Evolutionary conservation across 2,888 invertebrate genomes (phyloP), one percentile per base, ranked within the genome.

Genomic region (Drosophila barbarae): DNA sequence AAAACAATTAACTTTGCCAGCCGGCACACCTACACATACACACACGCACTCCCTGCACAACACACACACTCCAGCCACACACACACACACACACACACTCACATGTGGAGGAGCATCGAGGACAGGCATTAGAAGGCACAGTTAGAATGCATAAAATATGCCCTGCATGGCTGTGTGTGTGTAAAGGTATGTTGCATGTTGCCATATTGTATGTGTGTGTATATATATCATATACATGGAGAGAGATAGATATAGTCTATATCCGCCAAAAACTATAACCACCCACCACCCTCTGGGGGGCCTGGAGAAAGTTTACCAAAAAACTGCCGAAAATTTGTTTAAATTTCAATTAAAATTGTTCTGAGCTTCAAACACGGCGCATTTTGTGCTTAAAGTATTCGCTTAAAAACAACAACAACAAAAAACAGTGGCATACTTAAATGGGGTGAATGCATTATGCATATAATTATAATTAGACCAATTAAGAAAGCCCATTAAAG

Each of bases 1-100:
- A 75, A 71, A 77, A 77, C 75, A 80, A 77, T 77, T 81, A 77
- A 81, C 69, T 69, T 67, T 73, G 56, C 54, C 52, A 69, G 60
- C 44, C 54, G 54, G 38, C 44, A 66, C 65, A 64, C 65, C 38
- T 41, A 49, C 42, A 57, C 44, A 30, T 7, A 28, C 6, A 28
- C 28, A 57, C 34, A 47, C 58, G 35, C 38, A 60, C 23, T 12
- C n/a, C 9, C 34, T 6, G 21, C 23, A n/a, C 18, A 15, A 18
- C 12, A 30, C 15, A 30, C 18, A 18, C 18, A 18, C 18, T 18
- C 18, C 18, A 18, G 18, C 18, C 18, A 18, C 18, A 18, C 12
- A 30, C 15, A 30, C 38, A 23, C 39, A 47, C 34, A 41, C 18
- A 42, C 28, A 30, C 55, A 4, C 21, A 12, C n/a, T n/a, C 26